phyloP scores from a whole-genome alignment of 37 sponge, comb jelly and placozoan genomes.

The Petrosia ficiformis region DNA sequence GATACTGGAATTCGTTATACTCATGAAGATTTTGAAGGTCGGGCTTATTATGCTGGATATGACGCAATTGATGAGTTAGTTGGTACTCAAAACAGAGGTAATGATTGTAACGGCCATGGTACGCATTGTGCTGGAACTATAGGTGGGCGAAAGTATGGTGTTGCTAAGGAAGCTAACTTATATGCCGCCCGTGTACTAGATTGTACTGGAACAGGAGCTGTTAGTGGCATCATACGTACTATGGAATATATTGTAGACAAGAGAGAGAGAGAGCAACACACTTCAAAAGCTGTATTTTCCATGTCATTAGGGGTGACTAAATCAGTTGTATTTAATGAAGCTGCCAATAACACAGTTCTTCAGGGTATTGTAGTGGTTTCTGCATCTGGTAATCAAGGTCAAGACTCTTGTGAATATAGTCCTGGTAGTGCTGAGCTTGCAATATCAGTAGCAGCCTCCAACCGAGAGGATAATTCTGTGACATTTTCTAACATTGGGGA shows the following conservation, averaged over 20 bases:
- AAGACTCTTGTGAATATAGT: conserved; percentile 59
- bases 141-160: conserved; percentile 70
- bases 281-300: conserved; percentile 45
- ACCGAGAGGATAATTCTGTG: conserved; percentile 24
- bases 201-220: conserved; percentile 65
- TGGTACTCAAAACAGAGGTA: conserved; percentile 41
- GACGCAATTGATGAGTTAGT: conserved; percentile 66
- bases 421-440: conserved; percentile 53
- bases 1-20: conserved; percentile 69
- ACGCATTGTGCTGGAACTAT: conserved; percentile 75
- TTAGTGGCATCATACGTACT: conserved; percentile 63
- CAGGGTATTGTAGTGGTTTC: conserved; percentile 44
- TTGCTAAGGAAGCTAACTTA: conserved; percentile 59
- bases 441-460: conserved; percentile 65
- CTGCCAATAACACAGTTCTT: conserved; percentile 25
- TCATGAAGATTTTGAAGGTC: conserved; percentile 62
- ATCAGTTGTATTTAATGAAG: conserved; percentile 14
- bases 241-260: conserved; percentile 53
- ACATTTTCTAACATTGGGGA: conserved; percentile 63
- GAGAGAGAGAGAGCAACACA: background rate
- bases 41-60: conserved; percentile 67
- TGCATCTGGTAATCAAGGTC: conserved; percentile 75
- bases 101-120: conserved; percentile 80
- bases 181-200: conserved; percentile 60
- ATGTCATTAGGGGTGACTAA: conserved; percentile 66